Base-by-base conservation (phyloP, 2,113 vertebrate species). In the Sciurus niger region DNA sequence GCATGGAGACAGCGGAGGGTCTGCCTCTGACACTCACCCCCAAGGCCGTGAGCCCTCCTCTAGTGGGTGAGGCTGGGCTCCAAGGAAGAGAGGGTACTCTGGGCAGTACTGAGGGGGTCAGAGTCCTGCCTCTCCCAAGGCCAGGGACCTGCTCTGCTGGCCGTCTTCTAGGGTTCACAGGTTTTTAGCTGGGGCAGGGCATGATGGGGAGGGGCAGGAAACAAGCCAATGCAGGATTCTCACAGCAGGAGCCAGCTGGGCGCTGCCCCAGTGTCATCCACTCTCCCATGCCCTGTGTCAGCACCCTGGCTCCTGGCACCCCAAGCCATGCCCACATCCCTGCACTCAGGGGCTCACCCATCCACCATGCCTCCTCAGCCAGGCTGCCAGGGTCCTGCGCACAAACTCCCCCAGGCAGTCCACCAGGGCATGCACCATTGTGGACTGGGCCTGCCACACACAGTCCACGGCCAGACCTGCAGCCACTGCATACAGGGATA, bases 371-470 rank as follows among this genome's bases (percentile, higher is more conserved):
- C 98, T 98, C 90, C 99, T 99, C 84, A 99, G 98, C 99, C 99
- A 99, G 0, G 98, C 96, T 34, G 98, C 99, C 98, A 99, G 97
- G 97, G 99, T 99, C 98, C 99, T 99, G 95, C 99, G 99, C 37
- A 99, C 99, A 37, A 99, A 99, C 95, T 99, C 99, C 9, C 99
- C 99, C 97, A 99, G 98, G 98, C 99, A 99, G 98, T 99, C 99
- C 0, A 99, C 99, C 0, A 99, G 99, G 82, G 99, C 99, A 25
- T 99, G 99, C 2, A 99, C 99, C 98, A 99, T 99, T 53, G 99
- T 99, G 0, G 99, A 99, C 96, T 99, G 99, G 0, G 99, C 99
- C 0, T 99, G 99, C 63, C 99, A 98, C 65, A 99, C 99, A 0
- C 99, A 99, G 98, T 99, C 99, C 96, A 99, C 99, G 0, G 99